Base-by-base conservation (phyloP, 1,140 invertebrate genomes). In the Drosophila pachea region DNA sequence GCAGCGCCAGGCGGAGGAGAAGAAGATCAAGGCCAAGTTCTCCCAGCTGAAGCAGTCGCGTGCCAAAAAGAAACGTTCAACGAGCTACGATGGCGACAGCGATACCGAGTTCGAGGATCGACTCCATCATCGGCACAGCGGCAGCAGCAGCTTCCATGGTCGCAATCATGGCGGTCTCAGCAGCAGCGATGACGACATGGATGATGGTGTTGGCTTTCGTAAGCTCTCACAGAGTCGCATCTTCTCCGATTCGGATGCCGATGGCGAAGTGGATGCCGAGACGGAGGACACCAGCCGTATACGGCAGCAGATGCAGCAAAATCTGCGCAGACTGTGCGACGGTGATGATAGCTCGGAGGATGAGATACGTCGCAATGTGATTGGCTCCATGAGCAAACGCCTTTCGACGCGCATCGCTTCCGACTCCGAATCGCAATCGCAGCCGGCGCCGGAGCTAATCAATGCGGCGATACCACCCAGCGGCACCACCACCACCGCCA, bases 1-100 rank as follows among this genome's bases (percentile, higher is more conserved):
- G 94, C 95, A 96, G 89, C 96, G 96, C 87, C 92, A 96, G 76
- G 95, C 97, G 84, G 95, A 97, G 89, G 94, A 97, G 90, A 96
- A 96, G 89, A 94, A 94, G 89, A 92, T 97, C 14, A 95, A 96
- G 88, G 95, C 96, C 14, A 97, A 97, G 89, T 97, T 97, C 82
- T 95, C 94, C 76, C 94, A 96, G 78, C 87, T 97, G 38, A 97
- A 97, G 86, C 94, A 97, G 88, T 95, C 95, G 86, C 91, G 95
- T 65, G 95, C 95, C 0, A 95, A 96, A 88, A 97, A 97, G 91
- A 96, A 96, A 89, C 92, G 95, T 63, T 96, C 95, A 5, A 94
- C 94, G 0, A 96, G 95, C 29, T 95, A 95, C 92, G 95, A 97
- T 81, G 95, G 96, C 64, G 95, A 94, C 79, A 94, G 93, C 0